phyloP scores from a whole-genome alignment of 2,113 vertebrate species.

The Bambusicola thoracicus region DNA sequence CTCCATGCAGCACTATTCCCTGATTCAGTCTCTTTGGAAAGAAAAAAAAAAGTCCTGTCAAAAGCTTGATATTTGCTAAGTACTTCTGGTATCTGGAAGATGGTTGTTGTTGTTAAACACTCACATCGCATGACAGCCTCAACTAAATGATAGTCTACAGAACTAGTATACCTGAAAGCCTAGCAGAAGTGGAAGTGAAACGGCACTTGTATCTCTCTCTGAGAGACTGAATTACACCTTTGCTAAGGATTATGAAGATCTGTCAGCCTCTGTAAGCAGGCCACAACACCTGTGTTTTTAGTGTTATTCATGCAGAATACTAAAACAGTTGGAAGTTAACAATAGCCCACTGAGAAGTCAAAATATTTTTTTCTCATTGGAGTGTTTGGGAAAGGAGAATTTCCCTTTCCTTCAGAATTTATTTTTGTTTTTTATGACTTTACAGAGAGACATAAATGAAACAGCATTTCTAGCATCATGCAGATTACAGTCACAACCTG shows the following conservation, averaged over 20 bases:
- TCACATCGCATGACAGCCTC: rapidly evolving
- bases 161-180: not conserved
- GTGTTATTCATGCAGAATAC: not conserved
- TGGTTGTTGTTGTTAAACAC: rapidly evolving
- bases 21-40: not conserved
- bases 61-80: not conserved
- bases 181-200: not conserved
- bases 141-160: not conserved
- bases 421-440: not conserved
- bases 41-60: not conserved
- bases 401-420: not conserved
- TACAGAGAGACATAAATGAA: not conserved
- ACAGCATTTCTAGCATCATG: not conserved
- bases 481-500: not conserved
- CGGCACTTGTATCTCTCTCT: not conserved
- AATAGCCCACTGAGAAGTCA: not conserved
- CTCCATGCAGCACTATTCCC: not conserved
- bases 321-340: not conserved
- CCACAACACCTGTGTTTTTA: rapidly evolving
- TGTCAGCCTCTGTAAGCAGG: not conserved
- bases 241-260: not conserved
- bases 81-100: not conserved
- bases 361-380: not conserved
- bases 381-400: not conserved
- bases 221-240: not conserved